These are phyloP conservation scores for Corynorhinus townsendii DNA, from an alignment of 2,113 vertebrate genomes.

Conservation along the genomic window DNA sequence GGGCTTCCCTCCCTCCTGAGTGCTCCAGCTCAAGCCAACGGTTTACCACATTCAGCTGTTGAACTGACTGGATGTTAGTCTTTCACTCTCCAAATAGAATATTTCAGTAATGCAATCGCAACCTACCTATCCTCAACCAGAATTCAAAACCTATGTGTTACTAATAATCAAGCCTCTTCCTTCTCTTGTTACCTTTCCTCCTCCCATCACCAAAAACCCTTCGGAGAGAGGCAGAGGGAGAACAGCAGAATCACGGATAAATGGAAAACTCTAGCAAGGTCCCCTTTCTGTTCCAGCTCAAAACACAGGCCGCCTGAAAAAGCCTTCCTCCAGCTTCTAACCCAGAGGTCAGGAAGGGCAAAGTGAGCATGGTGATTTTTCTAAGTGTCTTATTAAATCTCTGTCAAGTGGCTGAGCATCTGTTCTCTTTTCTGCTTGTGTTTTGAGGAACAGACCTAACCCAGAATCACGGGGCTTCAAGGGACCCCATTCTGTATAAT, in stretches of 20 bases:
- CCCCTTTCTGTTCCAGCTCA: neutral
- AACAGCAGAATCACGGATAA: neutral
- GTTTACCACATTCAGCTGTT: neutral
- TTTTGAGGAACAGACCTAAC: conserved; percentile 49
- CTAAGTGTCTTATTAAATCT: conserved; percentile 34
- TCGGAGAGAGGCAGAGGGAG: neutral
- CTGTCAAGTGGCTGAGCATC: conserved; percentile 70
- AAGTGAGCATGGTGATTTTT: conserved; percentile 44
- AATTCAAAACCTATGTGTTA: neutral
- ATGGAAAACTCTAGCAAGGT: neutral
- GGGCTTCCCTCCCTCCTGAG: neutral
- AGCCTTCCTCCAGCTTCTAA: conserved; percentile 19
- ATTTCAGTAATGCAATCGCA: neutral
- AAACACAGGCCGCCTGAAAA: neutral
- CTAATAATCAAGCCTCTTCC: neutral
- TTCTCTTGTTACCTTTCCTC: neutral
- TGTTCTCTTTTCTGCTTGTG: conserved; percentile 51
- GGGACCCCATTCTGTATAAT: conserved; percentile 65
- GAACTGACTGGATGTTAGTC: neutral
- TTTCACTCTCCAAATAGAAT: neutral
- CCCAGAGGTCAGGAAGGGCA: conserved; percentile 11
- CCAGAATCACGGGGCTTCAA: conserved; percentile 59
- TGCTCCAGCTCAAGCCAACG: neutral
- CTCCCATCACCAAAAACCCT: neutral
- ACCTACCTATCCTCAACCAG: neutral